Evolutionary conservation across 2,113 vertebrate genomes (phyloP), one percentile per base, ranked within the genome.

Genomic region (Leptobrachium leishanense): DNA sequence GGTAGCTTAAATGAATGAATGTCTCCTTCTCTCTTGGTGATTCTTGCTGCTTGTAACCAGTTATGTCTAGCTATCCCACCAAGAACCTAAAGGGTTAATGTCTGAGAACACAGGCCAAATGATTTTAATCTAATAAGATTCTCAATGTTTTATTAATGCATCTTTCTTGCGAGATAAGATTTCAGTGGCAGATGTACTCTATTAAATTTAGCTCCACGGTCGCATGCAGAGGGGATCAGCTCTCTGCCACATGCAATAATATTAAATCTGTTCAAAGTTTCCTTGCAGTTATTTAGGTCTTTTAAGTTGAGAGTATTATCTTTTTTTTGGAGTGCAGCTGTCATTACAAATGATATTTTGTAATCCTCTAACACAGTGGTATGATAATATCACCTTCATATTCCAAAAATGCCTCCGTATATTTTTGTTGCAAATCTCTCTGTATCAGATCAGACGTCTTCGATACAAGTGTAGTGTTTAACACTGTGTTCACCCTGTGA

Each of bases 221-320:
- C 46, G 72, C 39, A 43, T 64, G 20, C 43, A 63, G n/a, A 9
- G n/a, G 12, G 70, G 31, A 59, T 72, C 31, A 39, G 64, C 72
- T 12, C 59, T 15, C n/a, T 50, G 11, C 8, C 4, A 57, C 72
- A 64, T 59, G 50, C 59, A 74, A 57, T 11, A 50, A 64, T 57
- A 74, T 74, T 44, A 50, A 31, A 65, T 74, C 72, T 64, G 4
- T 12, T 46, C 59, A 5, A 64, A 63, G 57, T 46, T 6, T 46
- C 64, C 7, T 64, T 64, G 72, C 57, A 65, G 46, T 64, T 64
- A 46, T 50, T 64, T 65, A 66, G 74, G 66, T 53, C 74, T 75
- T 59, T 10, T 43, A 65, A 65, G 62, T 63, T 43, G 5, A 40
- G 8, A 50, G 62, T 50, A 66, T 44, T 66, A 75, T 66, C 62